A percentile compares a stretch with the other conserved stretches of the same genome.
These are phyloP conservation scores for Clarias fuscus DNA, from an alignment of 2,797 vertebrate species.

Conservation along the genomic window DNA sequence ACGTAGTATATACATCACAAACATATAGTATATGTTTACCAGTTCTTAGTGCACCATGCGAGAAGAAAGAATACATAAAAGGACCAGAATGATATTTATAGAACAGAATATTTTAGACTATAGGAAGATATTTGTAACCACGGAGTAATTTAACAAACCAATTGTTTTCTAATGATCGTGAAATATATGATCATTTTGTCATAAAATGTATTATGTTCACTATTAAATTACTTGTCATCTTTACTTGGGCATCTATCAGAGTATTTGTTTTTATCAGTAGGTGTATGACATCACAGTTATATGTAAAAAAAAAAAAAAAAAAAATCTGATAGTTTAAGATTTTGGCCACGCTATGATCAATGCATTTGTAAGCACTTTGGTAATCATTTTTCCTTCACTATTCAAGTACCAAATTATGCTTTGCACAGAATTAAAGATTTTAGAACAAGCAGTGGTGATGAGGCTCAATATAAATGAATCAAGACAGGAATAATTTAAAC, in stretches of 20 bases:
- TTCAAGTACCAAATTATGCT: background rate
- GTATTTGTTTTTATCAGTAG: background rate
- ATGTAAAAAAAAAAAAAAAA: background rate
- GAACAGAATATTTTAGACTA: background rate
- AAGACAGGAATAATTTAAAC: slow-evolving; percentile 6
- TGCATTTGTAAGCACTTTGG: background rate
- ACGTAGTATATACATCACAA: slow-evolving; percentile 45
- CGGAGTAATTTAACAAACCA: background rate
- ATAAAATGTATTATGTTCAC: background rate
- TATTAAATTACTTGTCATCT: background rate
- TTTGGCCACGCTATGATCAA: background rate
- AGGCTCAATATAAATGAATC: slow-evolving; percentile 17
- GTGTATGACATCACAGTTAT: background rate
- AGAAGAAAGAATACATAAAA: background rate
- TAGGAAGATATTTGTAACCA: background rate
- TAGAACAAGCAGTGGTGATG: slow-evolving; percentile 5
- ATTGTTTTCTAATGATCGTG: background rate
- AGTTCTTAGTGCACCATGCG: slow-evolving; percentile 36
- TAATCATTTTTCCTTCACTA: slow-evolving; percentile 5
- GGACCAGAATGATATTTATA: background rate
- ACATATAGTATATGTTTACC: slow-evolving; percentile 34
- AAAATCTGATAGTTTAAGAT: background rate
- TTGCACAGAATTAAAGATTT: slow-evolving; percentile 12
- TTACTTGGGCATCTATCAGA: background rate
- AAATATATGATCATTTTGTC: background rate